Evolutionary conservation across 2,797 vertebrate species (phyloP), one percentile per base, ranked within the genome.

Genomic region (Microctenopoma lineatum): DNA sequence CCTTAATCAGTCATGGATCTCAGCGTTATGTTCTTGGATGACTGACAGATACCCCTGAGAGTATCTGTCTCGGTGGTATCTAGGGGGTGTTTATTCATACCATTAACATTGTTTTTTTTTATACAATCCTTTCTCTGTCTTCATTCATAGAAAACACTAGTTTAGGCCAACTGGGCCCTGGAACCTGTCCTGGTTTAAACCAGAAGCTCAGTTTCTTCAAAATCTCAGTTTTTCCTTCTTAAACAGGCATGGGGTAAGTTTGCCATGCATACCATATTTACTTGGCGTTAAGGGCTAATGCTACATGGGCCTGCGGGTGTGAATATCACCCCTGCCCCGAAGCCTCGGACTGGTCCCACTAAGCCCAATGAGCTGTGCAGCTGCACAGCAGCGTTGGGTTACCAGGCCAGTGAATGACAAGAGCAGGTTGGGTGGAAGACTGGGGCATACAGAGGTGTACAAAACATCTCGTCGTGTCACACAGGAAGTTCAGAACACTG

Each of bases 331-430:
- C 45, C 73, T 74, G 54, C 75, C 67, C 80, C 80, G 69, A 62
- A 69, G 87, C 84, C 86, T 73, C 83, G 79, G 87, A 89, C 81
- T 66, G 58, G 85, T 73, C 86, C 54, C 60, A 61, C 76, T 87
- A 85, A 84, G 83, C 78, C 25, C 84, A 76, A 81, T 67, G 84
- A 91, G 92, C 90, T 86, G 87, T 90, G 89, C 95, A 96, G 95
- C 95, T 96, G 95, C 90, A 89, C 68, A 26, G 67, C 25, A 77
- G 91, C 80, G n/a, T 96, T 93, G 67, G 85, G 90, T 96, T 97
- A 95, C 95, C 90, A 81, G 58, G 44, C 80, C 75, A 66, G 75
- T 95, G 95, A 96, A 94, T 92, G 93, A 95, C 92, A 93, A 92
- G 89, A 94, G 91, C 96, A 96, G 96, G 95, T 96, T 96, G 90